Conservation (phyloP, 2,113 vertebrate species). For the Nothoprocta pentlandii region DNA sequence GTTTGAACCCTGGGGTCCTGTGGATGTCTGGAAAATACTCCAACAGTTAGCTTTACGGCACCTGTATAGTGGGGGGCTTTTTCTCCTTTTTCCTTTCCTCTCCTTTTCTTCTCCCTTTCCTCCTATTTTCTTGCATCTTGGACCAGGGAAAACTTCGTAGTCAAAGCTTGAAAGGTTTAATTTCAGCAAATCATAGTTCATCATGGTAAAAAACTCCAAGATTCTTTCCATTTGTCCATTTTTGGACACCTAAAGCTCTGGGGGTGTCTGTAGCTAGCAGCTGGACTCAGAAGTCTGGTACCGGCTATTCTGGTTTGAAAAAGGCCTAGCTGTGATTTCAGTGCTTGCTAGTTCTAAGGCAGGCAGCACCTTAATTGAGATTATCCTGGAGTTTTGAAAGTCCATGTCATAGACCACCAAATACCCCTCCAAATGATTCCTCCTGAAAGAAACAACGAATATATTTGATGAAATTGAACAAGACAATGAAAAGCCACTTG, state of each 20-base stretch:
- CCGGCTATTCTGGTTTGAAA: rapidly evolving
- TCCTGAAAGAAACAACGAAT: not conserved
- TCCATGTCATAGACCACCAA: not conserved
- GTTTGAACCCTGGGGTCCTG: not conserved
- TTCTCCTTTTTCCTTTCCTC: not conserved
- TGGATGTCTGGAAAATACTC: not conserved
- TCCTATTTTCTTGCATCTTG: not conserved
- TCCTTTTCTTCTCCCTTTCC: not conserved
- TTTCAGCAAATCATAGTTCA: not conserved
- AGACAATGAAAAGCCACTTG: not conserved
- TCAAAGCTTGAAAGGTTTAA: not conserved
- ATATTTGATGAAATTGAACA: not conserved
- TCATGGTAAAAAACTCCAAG: not conserved
- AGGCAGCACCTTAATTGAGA: not conserved
- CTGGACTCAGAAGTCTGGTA: not conserved
- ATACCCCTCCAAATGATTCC: not conserved
- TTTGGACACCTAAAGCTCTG: not conserved
- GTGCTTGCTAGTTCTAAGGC: not conserved
- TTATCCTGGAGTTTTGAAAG: not conserved
- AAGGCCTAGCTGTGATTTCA: not conserved
- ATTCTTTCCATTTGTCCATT: not conserved
- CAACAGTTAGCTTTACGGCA: not conserved
- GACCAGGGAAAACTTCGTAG: not conserved
- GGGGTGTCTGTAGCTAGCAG: not conserved
- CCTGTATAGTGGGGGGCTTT: not conserved